These are phyloP conservation scores for Myiopsitta monachus DNA, from an alignment of 2,113 vertebrate species.

Conservation along the genomic window DNA sequence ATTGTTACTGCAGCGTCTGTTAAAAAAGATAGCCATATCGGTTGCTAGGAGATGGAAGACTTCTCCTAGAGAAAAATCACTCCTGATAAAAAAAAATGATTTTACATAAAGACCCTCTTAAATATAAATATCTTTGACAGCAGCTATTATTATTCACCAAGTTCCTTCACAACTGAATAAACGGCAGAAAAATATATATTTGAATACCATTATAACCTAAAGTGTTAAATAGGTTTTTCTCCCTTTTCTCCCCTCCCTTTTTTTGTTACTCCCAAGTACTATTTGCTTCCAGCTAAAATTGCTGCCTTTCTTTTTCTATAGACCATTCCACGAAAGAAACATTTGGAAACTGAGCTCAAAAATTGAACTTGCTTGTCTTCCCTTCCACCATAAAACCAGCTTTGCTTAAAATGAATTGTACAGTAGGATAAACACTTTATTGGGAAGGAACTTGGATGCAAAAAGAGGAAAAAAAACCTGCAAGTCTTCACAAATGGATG, in stretches of 20 bases:
- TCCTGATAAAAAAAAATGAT: conserved; percentile 63
- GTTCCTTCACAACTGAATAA: conserved; percentile 74
- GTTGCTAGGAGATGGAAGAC: conserved; percentile 79
- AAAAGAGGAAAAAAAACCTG: background rate
- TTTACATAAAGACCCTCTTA: conserved; percentile 79
- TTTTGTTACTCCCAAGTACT: conserved; percentile 59
- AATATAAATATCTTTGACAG: conserved; percentile 82
- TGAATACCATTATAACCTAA: conserved; percentile 70
- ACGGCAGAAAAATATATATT: conserved; percentile 77
- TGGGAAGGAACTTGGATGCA: background rate
- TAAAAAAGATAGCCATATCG: conserved; percentile 75
- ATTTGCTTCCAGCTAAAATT: conserved; percentile 57
- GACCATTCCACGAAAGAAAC: conserved; percentile 30
- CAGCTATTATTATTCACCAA: conserved; percentile 76
- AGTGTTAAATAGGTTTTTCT: conserved; percentile 72
- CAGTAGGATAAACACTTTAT: background rate
- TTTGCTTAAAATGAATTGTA: conserved; percentile 20
- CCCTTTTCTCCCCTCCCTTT: background rate
- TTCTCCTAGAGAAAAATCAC: conserved; percentile 76
- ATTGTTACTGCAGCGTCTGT: conserved; percentile 60
- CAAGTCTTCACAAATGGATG: conserved; percentile 1
- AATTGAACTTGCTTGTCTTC: conserved; percentile 3
- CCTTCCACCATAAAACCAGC: background rate
- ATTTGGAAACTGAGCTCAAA: conserved; percentile 26
- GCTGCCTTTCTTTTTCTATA: conserved; percentile 54